A percentile compares a stretch with the other conserved stretches of the same genome.
Conservation (phyloP, 2,113 vertebrate species). For the Ctenodactylus gundi region DNA sequence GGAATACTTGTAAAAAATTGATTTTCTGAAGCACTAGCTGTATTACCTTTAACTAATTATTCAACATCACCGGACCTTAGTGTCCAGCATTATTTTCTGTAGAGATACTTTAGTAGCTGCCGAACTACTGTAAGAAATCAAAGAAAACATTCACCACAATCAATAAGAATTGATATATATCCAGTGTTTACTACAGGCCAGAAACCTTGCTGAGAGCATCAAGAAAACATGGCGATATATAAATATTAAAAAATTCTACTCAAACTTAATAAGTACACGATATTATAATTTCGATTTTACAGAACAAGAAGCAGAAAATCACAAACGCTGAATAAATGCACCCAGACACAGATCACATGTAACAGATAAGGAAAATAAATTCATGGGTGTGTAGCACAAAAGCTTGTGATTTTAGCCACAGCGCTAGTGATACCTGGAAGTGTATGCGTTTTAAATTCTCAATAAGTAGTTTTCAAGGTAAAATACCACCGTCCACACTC, state of each 20-base stretch:
- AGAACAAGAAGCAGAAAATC: background rate
- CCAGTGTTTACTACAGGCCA: background rate
- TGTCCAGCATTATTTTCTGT: background rate
- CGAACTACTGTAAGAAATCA: background rate
- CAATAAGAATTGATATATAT: background rate
- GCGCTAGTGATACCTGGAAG: accelerated
- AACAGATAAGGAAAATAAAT: accelerated
- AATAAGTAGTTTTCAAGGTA: background rate
- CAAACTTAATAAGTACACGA: background rate
- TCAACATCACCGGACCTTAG: background rate
- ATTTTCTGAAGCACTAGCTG: background rate
- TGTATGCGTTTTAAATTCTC: background rate
- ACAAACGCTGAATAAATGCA: background rate
- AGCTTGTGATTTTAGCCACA: background rate
- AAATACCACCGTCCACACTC: background rate
- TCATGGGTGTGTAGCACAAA: background rate
- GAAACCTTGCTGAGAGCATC: background rate
- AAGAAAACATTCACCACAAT: background rate
- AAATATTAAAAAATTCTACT: background rate
- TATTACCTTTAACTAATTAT: background rate
- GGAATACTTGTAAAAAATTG: background rate
- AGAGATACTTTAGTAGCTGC: background rate
- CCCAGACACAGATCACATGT: background rate
- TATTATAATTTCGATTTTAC: background rate
- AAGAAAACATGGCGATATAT: too few species aligned